Percentiles rank a stretch among this genome's conserved stretches.
phyloP scores from a whole-genome alignment of 2,797 vertebrate species.

The Tenualosa ilisha region DNA sequence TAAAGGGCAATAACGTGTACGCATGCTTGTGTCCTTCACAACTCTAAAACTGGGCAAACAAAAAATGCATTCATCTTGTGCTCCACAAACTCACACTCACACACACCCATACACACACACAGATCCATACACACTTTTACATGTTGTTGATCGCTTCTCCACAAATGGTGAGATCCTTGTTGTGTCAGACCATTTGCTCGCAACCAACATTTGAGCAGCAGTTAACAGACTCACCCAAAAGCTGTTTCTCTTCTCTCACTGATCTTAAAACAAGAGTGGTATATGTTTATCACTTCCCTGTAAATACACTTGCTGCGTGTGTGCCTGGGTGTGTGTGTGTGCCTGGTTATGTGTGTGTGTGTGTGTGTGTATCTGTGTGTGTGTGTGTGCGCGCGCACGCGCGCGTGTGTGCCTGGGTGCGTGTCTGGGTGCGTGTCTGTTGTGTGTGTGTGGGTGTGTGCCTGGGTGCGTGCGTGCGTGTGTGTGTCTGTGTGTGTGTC shows the following conservation, averaged over 20 bases:
- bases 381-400: too few species aligned
- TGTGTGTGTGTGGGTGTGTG: neutral
- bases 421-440: too few species aligned
- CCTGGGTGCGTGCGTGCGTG: too few species aligned
- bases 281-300: constrained; percentile 6
- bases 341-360: neutral
- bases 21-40: neutral
- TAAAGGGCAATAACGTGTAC: neutral
- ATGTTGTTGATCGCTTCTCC: neutral
- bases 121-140: neutral
- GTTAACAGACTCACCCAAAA: neutral
- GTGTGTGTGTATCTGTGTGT: neutral
- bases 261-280: neutral
- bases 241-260: neutral
- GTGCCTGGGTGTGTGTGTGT: too few species aligned
- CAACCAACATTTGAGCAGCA: neutral
- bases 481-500: too few species aligned
- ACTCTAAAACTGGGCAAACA: neutral
- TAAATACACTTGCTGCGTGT: neutral
- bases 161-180: constrained; percentile 8
- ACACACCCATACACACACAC: constrained; percentile 6
- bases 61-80: neutral
- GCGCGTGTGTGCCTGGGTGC: too few species aligned
- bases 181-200: constrained; percentile 2
- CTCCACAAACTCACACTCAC: neutral